Evolutionary conservation across 2,888 invertebrate genomes (phyloP), one percentile per base, ranked within the genome.

Genomic region (Corythucha ciliata): DNA sequence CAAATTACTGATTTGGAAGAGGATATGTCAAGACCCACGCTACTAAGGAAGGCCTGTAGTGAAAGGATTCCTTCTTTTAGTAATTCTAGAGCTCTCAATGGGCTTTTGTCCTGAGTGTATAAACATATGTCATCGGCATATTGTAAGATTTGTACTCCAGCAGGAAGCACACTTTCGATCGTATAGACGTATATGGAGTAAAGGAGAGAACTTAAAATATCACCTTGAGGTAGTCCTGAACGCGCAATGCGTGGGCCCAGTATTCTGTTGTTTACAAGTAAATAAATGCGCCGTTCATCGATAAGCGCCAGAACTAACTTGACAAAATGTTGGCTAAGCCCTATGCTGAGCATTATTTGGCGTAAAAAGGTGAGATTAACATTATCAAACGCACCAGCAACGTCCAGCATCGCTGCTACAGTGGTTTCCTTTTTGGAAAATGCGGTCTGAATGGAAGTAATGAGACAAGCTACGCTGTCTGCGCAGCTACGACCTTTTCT

Each of bases 51-150:
- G 2, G 34, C 18, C 3, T 14, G 12, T 22, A 42, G 14, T 24
- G n/a, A 12, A 29, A 41, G 22, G 10, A 41, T 24, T 3, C 16
- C 41, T 41, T 41, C 22, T 8, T 24, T n/a, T 10, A 41, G 41
- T 16, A 18, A 26, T 27, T 12, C 10, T 4, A 25, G 2, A 7
- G 16, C 25, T 27, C 27, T 18, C 4, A 32, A n/a, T n/a, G 16
- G 18, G 29, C 26, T 33, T n/a, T 36, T 52, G 46, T 6, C 54
- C 40, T 47, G 53, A 45, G 32, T 20, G 10, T 29, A 32, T 6
- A 54, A 36, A 18, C 25, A 34, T 3, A 54, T 44, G 24, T 54
- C 51, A 22, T 54, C 54, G 1, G 54, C 54, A 52, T 29, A 54
- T 29, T 54, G 50, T 8, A 51, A 16, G 14, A 53, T 46, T n/a